Evolutionary conservation across 2,888 invertebrate species (phyloP), one percentile per base, ranked within the genome.

Genomic region (Mesorhabditis sp.): DNA sequence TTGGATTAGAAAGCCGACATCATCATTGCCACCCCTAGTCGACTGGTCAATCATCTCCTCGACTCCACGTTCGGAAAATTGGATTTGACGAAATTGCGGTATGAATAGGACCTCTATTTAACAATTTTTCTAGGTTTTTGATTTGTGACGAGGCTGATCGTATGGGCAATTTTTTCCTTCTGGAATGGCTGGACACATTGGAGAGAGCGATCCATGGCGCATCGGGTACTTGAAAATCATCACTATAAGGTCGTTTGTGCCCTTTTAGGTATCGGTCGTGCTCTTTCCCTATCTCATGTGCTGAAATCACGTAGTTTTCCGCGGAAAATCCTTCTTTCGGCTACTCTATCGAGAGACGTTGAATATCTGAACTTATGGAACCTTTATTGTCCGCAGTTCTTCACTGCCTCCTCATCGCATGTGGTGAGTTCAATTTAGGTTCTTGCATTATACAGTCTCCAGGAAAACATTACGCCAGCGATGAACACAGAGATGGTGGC

Each of bases 101-200:
- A 74, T 62, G 58, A 15, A 45, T 4, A 45, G 6, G 67, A 13
- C 15, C 28, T 13, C 62, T n/a, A 13, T 28, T 62, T 7, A 2
- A 66, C 45, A 7, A 62, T 64, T 62, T 7, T 66, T 70, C 58
- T 45, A 71, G 73, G 45, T 75, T 72, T 28, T 68, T 88, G 86
- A 87, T 98, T 0, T 92, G 98, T 70, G 98, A 98, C 87, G 98
- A 98, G 89, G 98, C 98, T 5, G 98, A 98, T 88, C 90, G 94
- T 78, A 92, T 95, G 79, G 91, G 95, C 88, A 93, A 94, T 80
- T 92, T 92, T 83, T 90, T 93, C 66, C 92, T 94, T 86, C 92
- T 93, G 86, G 93, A 94, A 86, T 95, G 94, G 94, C 89, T 94
- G 4, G 90, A 91, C 80, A 91, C 92, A 85, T 88, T 94, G 71